Percentiles rank a stretch among this genome's conserved stretches.
These are phyloP conservation scores for Amiota communis DNA, from an alignment of 2,888 invertebrate genomes.

Conservation along the genomic window DNA sequence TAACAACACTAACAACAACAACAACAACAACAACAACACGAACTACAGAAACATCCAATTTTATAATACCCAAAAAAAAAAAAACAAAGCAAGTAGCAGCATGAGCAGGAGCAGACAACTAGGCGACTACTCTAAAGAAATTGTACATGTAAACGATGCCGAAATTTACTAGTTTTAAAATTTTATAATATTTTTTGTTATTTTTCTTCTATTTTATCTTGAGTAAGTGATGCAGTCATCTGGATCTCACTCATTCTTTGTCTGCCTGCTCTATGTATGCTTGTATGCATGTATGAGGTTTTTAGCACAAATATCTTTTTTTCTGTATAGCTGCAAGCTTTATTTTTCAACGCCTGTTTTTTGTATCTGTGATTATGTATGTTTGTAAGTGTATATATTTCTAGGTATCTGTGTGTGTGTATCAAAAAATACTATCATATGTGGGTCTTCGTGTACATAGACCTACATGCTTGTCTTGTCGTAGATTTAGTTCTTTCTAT, in stretches of 20 bases:
- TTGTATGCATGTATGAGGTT: neutral
- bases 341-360: neutral
- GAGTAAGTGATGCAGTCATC: too few relatives aligned
- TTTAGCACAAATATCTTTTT: neutral
- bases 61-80: neutral
- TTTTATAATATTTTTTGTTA: too few relatives aligned
- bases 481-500: neutral
- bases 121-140: neutral
- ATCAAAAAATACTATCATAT: neutral
- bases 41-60: neutral
- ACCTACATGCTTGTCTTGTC: too few relatives aligned
- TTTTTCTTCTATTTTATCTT: too few relatives aligned
- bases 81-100: neutral
- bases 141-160: too few relatives aligned
- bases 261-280: too few relatives aligned
- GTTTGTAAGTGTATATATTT: neutral
- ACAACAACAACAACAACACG: neutral
- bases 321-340: neutral
- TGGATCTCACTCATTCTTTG: too few relatives aligned
- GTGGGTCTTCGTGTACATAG: neutral
- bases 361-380: conserved; percentile 7
- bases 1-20: conserved; percentile 1
- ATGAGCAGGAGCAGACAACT: neutral
- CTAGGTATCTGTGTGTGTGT: conserved; percentile 4
- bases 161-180: too few relatives aligned